These are phyloP conservation scores for Pachypeltis micranthus DNA, from an alignment of 1,140 invertebrate species.

Conservation along the genomic window DNA sequence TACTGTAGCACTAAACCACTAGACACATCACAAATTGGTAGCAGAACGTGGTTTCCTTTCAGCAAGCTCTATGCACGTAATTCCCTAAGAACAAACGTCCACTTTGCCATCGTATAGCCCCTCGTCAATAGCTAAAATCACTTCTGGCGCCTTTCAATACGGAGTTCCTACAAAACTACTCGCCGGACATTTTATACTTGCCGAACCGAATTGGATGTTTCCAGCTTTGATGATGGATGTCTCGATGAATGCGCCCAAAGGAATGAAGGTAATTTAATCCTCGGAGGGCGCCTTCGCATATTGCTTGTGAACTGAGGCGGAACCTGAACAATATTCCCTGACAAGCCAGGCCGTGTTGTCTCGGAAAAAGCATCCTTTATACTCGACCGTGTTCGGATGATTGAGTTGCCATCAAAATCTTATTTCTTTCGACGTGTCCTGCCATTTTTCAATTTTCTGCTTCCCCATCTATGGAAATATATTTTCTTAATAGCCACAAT, in stretches of 20 bases:
- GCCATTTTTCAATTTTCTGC: conserved; percentile 97
- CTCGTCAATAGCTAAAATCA: conserved; percentile 99
- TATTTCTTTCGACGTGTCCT: conserved; percentile 98
- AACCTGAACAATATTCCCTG: conserved; percentile 99
- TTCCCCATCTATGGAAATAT: conserved; percentile 98
- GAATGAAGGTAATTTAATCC: conserved; percentile 91
- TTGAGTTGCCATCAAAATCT: conserved; percentile 87
- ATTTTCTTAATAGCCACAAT: conserved; percentile 99
- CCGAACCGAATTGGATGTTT: conserved; percentile 97
- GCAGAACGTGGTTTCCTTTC: conserved; percentile 98
- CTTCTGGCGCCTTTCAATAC: conserved; percentile 99
- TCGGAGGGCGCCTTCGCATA: conserved; percentile 86
- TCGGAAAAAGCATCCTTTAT: conserved; percentile 95
- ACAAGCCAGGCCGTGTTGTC: conserved; percentile 99
- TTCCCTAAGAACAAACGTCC: conserved; percentile 81
- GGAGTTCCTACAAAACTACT: conserved; percentile 99
- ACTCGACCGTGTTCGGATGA: conserved; percentile 96
- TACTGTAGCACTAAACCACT: too few relatives aligned
- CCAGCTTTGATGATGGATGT: conserved; percentile 97
- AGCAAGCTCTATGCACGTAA: conserved; percentile 98
- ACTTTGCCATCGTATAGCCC: conserved; percentile 99
- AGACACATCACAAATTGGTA: too few relatives aligned
- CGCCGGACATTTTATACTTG: conserved; percentile 92
- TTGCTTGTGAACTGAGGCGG: conserved; percentile 98
- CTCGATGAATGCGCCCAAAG: conserved; percentile 85